These are phyloP conservation scores for Drosophila burlai DNA, from an alignment of 1,140 invertebrate genomes.

Conservation along the genomic window DNA sequence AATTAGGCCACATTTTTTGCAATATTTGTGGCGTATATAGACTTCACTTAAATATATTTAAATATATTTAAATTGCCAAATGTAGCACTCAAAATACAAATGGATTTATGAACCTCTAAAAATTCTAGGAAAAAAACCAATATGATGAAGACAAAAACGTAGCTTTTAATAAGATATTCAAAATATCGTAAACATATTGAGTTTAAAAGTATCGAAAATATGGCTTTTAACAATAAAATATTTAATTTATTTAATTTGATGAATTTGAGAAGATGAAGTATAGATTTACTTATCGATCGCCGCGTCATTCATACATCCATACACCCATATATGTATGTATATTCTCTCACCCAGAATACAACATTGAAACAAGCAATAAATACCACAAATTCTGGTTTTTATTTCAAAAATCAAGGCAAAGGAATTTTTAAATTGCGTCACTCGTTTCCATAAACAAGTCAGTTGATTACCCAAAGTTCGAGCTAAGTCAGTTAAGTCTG, in stretches of 20 bases:
- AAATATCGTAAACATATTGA: no score
- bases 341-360: neutral
- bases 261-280: no score
- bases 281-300: neutral
- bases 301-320: neutral
- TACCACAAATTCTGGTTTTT: neutral
- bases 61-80: neutral
- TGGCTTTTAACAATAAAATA: no score
- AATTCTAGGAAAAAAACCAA: no score
- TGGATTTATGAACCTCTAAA: no score
- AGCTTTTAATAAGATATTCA: no score
- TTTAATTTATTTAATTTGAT: no score
- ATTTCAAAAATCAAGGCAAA: neutral
- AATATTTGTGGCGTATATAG: neutral
- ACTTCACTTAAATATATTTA: neutral
- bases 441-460: neutral
- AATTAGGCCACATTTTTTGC: neutral
- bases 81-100: neutral
- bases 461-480: neutral
- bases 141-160: no score
- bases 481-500: neutral
- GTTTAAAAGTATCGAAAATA: no score
- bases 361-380: neutral
- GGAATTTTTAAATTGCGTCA: neutral
- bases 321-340: neutral